Percentiles rank a stretch among this genome's conserved stretches.
These are phyloP conservation scores for Lottia gigantea DNA, from an alignment of 2,888 invertebrate genomes.

Conservation along the genomic window DNA sequence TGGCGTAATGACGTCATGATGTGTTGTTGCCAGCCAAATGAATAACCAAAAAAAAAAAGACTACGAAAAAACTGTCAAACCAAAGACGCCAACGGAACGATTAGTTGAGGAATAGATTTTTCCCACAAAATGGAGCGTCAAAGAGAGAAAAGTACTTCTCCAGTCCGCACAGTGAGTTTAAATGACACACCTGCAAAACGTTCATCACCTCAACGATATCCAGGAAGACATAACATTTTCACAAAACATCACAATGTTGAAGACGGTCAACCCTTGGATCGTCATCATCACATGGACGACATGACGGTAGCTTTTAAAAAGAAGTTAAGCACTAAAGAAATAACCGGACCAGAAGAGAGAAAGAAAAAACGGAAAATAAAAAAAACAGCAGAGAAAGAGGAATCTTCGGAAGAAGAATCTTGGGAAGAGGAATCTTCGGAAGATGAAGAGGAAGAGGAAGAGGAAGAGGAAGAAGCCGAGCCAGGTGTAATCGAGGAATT, in stretches of 20 bases:
- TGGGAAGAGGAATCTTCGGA: background rate
- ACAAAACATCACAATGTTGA: slow-evolving; percentile 1
- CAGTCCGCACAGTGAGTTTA: no score
- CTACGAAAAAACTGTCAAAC: no score
- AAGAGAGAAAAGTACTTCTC: no score
- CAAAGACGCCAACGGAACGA: no score
- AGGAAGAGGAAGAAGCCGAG: background rate
- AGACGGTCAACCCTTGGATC: background rate
- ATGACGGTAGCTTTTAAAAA: slow-evolving; percentile 4
- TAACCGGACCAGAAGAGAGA: slow-evolving; percentile 6
- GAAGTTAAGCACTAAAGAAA: slow-evolving; percentile 16
- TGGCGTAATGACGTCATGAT: no score
- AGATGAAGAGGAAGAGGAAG: slow-evolving; percentile 16
- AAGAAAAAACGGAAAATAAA: background rate
- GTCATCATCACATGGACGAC: slow-evolving; percentile 18
- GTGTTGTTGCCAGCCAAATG: no score
- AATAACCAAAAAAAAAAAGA: no score
- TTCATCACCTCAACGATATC: background rate
- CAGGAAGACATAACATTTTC: background rate
- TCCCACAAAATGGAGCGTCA: no score
- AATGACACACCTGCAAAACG: no score
- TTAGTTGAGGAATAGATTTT: no score
- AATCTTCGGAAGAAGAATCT: background rate
- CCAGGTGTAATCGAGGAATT: slow-evolving; percentile 14
- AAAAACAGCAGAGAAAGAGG: background rate